Evolutionary conservation across 2,888 invertebrate genomes (phyloP), one percentile per base, ranked within the genome.

Genomic region (Apodemia hepburni): DNA sequence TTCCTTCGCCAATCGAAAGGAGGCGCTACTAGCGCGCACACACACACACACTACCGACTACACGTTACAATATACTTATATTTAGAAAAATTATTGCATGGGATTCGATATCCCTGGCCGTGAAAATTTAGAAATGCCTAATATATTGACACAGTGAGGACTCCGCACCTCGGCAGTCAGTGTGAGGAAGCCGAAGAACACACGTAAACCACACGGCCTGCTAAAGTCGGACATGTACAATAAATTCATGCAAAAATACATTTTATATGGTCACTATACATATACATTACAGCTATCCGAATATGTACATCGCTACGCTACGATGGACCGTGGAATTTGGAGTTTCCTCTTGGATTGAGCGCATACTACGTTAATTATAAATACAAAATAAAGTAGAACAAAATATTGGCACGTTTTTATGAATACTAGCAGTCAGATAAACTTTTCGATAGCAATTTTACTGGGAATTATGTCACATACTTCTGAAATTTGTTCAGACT

Each of bases 191-290:
- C 58, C 62, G 47, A 49, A 58, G 58, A 58, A 64, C 61, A 66
- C 68, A 69, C 72, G 73, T 72, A 73, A 74, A 73, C 70, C 73
- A 71, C 73, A 72, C 67, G 65, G 63, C 65, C 58, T 61, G 64
- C 70, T 71, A 71, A 67, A 65, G 62, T 65, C 59, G 65, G 54
- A 67, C 70, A 66, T 67, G 65, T 68, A 72, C 67, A 73, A 70
- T 74, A 74, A 77, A 69, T 62, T 78, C 77, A 80, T 80, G 80
- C 79, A 80, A 79, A 80, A 80, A 80, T 80, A 80, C 76, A 72
- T 72, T 78, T 75, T 74, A 75, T 75, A 72, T 75, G 71, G 69
- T 70, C 69, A 71, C 74, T 79, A 76, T 74, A 58, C 58, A 67
- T 76, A 74, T 75, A 75, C 70, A 73, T 54, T 54, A 54, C 54